Conservation (phyloP, 2,113 vertebrate species). For the Gopherus flavomarginatus region DNA sequence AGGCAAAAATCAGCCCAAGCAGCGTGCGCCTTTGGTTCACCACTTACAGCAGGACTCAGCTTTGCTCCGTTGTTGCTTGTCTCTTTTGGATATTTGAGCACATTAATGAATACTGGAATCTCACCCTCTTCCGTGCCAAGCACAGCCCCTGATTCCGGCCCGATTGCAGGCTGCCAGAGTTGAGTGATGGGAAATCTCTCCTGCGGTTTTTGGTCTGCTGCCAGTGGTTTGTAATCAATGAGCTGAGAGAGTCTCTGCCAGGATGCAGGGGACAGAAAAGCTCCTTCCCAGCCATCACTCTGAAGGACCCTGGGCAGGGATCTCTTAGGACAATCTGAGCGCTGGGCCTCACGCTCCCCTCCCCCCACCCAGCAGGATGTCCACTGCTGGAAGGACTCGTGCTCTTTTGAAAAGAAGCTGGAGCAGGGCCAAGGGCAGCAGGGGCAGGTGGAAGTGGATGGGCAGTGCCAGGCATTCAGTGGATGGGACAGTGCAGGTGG, state of each 20-base stretch:
- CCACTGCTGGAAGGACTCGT: not conserved
- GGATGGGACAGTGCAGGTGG: rapidly evolving
- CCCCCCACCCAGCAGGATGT: not conserved
- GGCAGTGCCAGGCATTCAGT: rapidly evolving
- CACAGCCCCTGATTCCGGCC: not conserved
- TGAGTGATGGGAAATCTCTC: rapidly evolving
- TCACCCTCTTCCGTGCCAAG: not conserved
- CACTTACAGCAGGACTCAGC: not conserved
- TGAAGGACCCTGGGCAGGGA: not conserved
- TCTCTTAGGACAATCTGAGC: not conserved
- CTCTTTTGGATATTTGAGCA: not conserved
- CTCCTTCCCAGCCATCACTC: rapidly evolving
- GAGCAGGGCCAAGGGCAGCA: not conserved
- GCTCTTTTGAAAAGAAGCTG: rapidly evolving
- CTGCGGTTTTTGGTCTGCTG: conserved; percentile 53
- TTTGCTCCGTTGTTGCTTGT: not conserved
- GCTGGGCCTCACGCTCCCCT: not conserved
- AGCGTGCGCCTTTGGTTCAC: not conserved
- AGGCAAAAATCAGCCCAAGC: not conserved
- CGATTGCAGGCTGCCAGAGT: not conserved
- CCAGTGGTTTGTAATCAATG: conserved; percentile 38
- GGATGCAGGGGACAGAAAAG: not conserved
- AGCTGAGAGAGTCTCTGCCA: not conserved
- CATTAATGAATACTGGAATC: not conserved
- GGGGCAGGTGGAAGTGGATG: not conserved